A percentile compares a stretch with the other conserved stretches of the same genome.
phyloP scores from a whole-genome alignment of 2,888 invertebrate species.

The Thera obeliscata region DNA sequence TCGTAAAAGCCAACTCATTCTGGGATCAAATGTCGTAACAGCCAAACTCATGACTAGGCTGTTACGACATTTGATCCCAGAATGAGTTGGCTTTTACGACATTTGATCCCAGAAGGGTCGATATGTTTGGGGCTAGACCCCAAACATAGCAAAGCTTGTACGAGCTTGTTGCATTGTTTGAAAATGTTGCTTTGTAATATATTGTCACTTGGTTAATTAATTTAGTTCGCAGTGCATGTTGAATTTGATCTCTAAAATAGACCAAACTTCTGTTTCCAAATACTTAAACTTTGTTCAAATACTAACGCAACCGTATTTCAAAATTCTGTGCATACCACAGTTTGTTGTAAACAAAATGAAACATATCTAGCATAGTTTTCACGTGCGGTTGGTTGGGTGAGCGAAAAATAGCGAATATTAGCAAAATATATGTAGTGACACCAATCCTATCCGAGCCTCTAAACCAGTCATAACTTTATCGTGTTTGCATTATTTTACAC shows the following conservation, averaged over 20 bases:
- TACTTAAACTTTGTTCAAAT: neutral
- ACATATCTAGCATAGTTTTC: constrained; percentile 30
- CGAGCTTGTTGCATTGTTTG: neutral
- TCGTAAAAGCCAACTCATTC: too few species aligned
- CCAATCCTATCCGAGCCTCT: constrained; percentile 58
- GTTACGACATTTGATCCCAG: too few species aligned
- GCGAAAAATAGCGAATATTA: constrained; percentile 30
- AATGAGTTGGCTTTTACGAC: too few species aligned
- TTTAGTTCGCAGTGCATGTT: neutral
- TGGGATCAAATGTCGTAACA: too few species aligned
- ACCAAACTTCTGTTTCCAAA: neutral
- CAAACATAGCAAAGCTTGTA: too few species aligned
- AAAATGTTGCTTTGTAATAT: neutral
- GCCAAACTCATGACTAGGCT: too few species aligned
- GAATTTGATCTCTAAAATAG: neutral
- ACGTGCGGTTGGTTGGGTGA: constrained; percentile 23
- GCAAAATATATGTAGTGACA: constrained; percentile 44
- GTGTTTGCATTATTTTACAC: constrained; percentile 79
- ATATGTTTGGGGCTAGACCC: too few species aligned
- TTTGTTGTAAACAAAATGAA: constrained; percentile 25
- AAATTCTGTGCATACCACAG: constrained; percentile 18
- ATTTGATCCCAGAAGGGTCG: too few species aligned
- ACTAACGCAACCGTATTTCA: constrained; percentile 4
- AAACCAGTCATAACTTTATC: constrained; percentile 78
- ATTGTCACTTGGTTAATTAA: neutral